Evolutionary conservation across 1,140 invertebrate species (phyloP).

Genomic region (Batillaria attramentaria): DNA sequence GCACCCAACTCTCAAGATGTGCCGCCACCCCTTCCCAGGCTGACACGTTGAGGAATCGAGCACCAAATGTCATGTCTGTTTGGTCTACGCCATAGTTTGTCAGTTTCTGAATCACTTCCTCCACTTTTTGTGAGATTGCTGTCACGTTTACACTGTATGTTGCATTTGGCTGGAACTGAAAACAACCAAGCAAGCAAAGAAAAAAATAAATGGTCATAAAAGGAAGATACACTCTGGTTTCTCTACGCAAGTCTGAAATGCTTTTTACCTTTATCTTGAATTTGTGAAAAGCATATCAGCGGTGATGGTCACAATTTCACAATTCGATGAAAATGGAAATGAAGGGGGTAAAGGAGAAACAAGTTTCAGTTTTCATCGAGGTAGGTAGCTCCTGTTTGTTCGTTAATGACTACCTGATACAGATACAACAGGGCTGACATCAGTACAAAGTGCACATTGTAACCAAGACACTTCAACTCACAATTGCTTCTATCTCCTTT

Average conservation of each 20-base stretch:
- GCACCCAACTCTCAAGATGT: slow-evolving; percentile 1
- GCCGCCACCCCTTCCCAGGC: not conserved
- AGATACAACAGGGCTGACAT: too few relatives aligned
- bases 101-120: not conserved
- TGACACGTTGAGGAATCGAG: slow-evolving; percentile 7
- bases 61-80: not conserved
- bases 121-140: slow-evolving; percentile 18
- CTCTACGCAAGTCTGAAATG: too few relatives aligned
- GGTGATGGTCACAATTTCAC: too few relatives aligned
- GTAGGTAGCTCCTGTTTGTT: too few relatives aligned
- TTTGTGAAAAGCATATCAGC: too few relatives aligned
- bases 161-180: slow-evolving; percentile 21
- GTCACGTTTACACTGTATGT: slow-evolving; percentile 23
- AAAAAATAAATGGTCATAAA: not conserved
- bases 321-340: too few relatives aligned
- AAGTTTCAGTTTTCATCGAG: too few relatives aligned
- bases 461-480: too few relatives aligned
- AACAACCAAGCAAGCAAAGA: not conserved
- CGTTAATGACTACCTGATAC: too few relatives aligned
- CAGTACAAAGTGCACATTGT: too few relatives aligned
- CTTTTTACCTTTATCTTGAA: too few relatives aligned
- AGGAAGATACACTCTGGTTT: not conserved
- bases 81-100: not conserved
- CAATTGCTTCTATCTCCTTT: slow-evolving; percentile 23
- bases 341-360: too few relatives aligned